Percentiles rank a stretch among this genome's conserved stretches.
Conservation (phyloP, 2,113 vertebrate species). For the Coreoperca whiteheadi region DNA sequence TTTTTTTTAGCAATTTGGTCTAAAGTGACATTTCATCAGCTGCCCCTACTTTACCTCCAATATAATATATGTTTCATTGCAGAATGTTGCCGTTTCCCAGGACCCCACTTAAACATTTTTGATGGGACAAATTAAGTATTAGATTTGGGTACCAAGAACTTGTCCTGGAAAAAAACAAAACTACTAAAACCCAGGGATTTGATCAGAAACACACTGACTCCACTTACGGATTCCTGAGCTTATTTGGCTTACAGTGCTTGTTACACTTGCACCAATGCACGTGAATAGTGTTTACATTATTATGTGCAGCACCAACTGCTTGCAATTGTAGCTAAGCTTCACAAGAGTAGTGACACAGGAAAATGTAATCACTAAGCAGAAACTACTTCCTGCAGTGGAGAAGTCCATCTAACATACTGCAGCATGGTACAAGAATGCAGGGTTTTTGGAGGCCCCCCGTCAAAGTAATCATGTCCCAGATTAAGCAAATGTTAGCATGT, state of each 20-base stretch:
- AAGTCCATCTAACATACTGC: neutral
- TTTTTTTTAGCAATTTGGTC: constrained; percentile 70
- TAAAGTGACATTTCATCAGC: constrained; percentile 74
- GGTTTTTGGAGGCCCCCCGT: neutral
- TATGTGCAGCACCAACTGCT: neutral
- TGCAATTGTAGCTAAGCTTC: neutral
- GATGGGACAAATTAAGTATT: neutral
- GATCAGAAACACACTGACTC: neutral
- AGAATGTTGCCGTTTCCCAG: constrained; percentile 48
- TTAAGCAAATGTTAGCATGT: neutral
- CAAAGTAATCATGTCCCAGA: neutral
- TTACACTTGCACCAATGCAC: neutral
- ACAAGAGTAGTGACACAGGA: neutral
- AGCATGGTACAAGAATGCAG: neutral
- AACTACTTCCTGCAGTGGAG: neutral
- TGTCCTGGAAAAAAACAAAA: too few relatives aligned
- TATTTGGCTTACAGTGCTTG: neutral
- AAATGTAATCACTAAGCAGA: neutral
- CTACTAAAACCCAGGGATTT: neutral
- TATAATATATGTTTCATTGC: constrained; percentile 25
- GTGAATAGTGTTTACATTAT: neutral
- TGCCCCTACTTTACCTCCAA: constrained; percentile 54
- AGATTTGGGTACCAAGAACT: constrained; percentile 11
- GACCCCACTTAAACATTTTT: neutral
- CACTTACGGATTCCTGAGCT: neutral